phyloP scores from a whole-genome alignment of 2,797 vertebrate genomes.

The Acanthopagrus latus region DNA sequence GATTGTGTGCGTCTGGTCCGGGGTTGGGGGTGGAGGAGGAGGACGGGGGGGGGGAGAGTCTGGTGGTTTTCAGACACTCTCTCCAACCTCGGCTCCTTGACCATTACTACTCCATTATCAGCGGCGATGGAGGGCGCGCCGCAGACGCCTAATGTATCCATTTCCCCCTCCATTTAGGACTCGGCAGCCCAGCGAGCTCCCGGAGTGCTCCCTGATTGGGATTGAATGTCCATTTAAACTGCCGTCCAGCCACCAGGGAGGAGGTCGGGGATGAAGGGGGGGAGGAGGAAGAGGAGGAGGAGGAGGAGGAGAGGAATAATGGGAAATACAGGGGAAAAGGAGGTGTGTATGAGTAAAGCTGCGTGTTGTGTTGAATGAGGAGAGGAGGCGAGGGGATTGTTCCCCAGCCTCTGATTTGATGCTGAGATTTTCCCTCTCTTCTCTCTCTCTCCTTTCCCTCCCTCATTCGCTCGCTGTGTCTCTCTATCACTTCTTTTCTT shows the following conservation, averaged over 20 bases:
- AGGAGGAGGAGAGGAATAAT: conserved; percentile 47
- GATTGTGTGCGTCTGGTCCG: conserved; percentile 47
- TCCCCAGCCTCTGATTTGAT: conserved; percentile 45
- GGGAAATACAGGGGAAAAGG: conserved; percentile 58
- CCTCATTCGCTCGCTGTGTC: conserved; percentile 42
- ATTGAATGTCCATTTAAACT: conserved; percentile 88
- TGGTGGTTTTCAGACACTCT: conserved; percentile 71
- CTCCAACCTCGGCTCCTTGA: conserved; percentile 77
- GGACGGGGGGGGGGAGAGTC: too few species aligned
- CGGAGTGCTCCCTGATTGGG: conserved; percentile 85
- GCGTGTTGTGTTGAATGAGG: conserved; percentile 47
- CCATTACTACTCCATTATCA: conserved; percentile 87
- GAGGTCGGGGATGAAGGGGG: conserved; percentile 11
- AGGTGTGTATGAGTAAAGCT: conserved; percentile 41
- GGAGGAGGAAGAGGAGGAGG: background rate
- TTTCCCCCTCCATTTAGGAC: conserved; percentile 85
- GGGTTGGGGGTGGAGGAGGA: conserved; percentile 65
- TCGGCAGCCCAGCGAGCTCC: conserved; percentile 78
- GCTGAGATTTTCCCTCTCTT: conserved; percentile 42
- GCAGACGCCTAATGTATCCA: conserved; percentile 86
- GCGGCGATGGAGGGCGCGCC: conserved; percentile 76
- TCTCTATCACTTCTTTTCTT: conserved; percentile 37
- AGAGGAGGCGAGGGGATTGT: conserved; percentile 39
- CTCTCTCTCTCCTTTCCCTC: conserved; percentile 12
- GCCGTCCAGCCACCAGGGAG: conserved; percentile 74